Evolutionary conservation across 2,888 invertebrate genomes (phyloP).

Genomic region (Myopa tessellatipennis): DNA sequence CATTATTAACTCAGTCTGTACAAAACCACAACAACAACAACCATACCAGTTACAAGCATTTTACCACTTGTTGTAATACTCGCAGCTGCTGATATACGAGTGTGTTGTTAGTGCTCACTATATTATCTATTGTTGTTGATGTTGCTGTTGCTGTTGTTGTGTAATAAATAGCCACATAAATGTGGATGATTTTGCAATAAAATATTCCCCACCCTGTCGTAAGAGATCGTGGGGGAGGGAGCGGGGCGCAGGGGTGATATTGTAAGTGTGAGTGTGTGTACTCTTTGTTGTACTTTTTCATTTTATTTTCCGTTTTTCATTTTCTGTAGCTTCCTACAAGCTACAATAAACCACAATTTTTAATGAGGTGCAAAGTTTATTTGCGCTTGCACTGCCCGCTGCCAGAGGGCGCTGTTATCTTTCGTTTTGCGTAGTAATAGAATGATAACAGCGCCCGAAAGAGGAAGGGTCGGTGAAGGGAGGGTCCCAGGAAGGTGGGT

Average conservation of each 20-base stretch:
- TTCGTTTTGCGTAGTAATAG: not conserved
- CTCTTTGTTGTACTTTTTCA: not conserved
- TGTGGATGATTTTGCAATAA: slow-evolving; percentile 13
- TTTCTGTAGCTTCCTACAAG: not conserved
- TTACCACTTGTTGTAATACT: not conserved
- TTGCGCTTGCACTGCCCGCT: not conserved
- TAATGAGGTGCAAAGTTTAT: slow-evolving; percentile 10
- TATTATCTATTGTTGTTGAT: not conserved
- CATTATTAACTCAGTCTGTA: not conserved
- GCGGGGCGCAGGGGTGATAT: not conserved
- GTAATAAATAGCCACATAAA: not conserved
- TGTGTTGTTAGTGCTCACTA: not conserved
- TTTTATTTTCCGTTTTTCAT: not conserved
- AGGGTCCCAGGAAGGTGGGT: too few species aligned
- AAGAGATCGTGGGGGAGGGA: not conserved
- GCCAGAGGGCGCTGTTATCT: slow-evolving; percentile 10
- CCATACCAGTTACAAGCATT: not conserved
- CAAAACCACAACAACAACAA: not conserved
- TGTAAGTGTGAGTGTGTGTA: not conserved
- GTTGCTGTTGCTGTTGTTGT: slow-evolving; percentile 5
- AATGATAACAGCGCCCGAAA: too few species aligned
- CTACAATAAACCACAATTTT: not conserved
- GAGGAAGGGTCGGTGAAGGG: too few species aligned
- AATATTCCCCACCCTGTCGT: not conserved
- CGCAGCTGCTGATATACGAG: not conserved